phyloP scores from a whole-genome alignment of 2,113 vertebrate species.

The Rhinichthys klamathensis region DNA sequence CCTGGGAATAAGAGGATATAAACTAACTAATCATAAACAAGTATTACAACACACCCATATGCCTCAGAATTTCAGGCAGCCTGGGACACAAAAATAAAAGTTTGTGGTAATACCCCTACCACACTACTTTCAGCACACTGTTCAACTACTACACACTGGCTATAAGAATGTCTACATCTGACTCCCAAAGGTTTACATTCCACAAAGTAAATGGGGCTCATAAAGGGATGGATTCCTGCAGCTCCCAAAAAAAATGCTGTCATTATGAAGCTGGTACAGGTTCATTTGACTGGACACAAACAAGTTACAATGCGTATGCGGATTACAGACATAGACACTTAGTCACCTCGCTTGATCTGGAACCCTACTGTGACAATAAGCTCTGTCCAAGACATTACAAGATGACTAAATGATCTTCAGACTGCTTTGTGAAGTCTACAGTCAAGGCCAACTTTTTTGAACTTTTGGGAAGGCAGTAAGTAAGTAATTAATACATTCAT shows the following conservation, averaged over 20 bases:
- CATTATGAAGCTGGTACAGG: not conserved
- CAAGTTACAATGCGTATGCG: not conserved
- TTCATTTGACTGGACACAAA: not conserved
- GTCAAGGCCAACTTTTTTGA: not conserved
- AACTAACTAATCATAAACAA: slow-evolving; percentile 6
- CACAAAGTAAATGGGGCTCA: slow-evolving; percentile 33
- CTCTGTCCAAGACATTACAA: not conserved
- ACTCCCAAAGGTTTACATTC: slow-evolving; percentile 46
- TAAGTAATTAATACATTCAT: slow-evolving; percentile 32
- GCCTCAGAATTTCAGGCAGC: not conserved
- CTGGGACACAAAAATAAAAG: not conserved
- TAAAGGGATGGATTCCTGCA: slow-evolving; percentile 32
- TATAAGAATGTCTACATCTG: slow-evolving; percentile 10
- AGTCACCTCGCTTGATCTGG: slow-evolving; percentile 23
- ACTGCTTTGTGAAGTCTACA: not conserved
- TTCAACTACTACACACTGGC: not conserved
- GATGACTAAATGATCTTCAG: not conserved
- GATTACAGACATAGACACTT: slow-evolving; percentile 26
- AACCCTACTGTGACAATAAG: slow-evolving; percentile 12
- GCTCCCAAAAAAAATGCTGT: not conserved
- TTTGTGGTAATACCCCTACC: not conserved
- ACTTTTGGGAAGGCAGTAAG: not conserved
- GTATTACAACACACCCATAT: slow-evolving; percentile 5
- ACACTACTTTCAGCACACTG: not conserved
- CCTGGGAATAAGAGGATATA: not conserved